A percentile compares a stretch with the other conserved stretches of the same genome.
Conservation (phyloP, 2,113 vertebrate genomes). For the Hiodon alosoides region DNA sequence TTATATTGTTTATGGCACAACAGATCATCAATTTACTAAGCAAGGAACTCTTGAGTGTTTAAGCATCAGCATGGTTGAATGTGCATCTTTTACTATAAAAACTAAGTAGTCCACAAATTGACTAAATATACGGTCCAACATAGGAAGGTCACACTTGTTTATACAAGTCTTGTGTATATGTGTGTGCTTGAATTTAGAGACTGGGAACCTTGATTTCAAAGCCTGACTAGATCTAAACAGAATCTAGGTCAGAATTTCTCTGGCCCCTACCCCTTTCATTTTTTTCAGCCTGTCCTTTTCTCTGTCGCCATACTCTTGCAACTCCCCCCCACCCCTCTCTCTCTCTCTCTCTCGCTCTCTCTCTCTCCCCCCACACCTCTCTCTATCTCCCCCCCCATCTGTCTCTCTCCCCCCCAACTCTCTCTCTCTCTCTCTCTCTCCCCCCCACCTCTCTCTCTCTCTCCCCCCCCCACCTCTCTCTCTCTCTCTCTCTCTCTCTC, state of each 20-base stretch:
- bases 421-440: background rate
- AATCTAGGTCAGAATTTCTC: background rate
- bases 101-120: no score
- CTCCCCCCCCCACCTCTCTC: background rate
- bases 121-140: no score
- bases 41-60: no score
- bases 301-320: background rate
- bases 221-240: no score
- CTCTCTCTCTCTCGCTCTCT: background rate
- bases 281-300: background rate
- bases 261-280: background rate
- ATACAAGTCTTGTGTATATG: background rate
- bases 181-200: background rate
- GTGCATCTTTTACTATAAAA: no score
- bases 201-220: background rate
- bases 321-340: background rate
- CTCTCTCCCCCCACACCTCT: no score
- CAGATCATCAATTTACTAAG: no score
- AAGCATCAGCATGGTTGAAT: no score
- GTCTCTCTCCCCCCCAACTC: no score
- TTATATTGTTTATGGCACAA: no score
- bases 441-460: background rate
- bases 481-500: background rate
- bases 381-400: no score
- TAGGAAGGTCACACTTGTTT: no score